A percentile compares a stretch with the other conserved stretches of the same genome.
Conservation (phyloP, 2,888 invertebrate species). For the Troilus luridus region DNA sequence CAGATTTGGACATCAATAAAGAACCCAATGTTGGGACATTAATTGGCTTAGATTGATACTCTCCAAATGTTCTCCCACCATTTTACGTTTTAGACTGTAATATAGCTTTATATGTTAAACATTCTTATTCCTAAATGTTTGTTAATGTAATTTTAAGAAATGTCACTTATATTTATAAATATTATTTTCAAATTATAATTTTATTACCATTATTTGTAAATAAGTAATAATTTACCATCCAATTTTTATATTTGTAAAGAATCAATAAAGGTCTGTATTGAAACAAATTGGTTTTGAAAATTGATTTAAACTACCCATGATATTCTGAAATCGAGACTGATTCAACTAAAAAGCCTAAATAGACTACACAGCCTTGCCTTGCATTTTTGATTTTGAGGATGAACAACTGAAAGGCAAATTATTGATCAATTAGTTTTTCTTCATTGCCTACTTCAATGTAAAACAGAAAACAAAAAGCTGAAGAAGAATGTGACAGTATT, state of each 20-base stretch:
- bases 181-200: conserved; percentile 8
- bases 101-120: conserved; percentile 37
- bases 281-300: background rate
- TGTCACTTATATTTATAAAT: background rate
- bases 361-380: too few relatives aligned
- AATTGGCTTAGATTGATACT: conserved; percentile 61
- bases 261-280: conserved; percentile 11
- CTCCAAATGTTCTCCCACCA: background rate
- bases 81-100: conserved; percentile 46
- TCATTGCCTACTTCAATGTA: background rate
- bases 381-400: background rate
- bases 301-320: background rate
- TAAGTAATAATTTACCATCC: conserved; percentile 41
- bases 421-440: background rate
- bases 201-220: conserved; percentile 14
- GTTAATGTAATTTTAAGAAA: conserved; percentile 12
- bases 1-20: conserved; percentile 52
- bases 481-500: background rate
- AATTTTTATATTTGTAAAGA: conserved; percentile 47
- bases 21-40: conserved; percentile 61
- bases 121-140: conserved; percentile 17
- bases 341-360: too few relatives aligned
- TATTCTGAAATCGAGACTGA: background rate
- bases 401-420: background rate
- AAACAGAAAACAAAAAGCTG: background rate